Percentiles rank a stretch among this genome's conserved stretches.
phyloP scores from a whole-genome alignment of 2,888 invertebrate species.

The Cataglyphis altisquamis region DNA sequence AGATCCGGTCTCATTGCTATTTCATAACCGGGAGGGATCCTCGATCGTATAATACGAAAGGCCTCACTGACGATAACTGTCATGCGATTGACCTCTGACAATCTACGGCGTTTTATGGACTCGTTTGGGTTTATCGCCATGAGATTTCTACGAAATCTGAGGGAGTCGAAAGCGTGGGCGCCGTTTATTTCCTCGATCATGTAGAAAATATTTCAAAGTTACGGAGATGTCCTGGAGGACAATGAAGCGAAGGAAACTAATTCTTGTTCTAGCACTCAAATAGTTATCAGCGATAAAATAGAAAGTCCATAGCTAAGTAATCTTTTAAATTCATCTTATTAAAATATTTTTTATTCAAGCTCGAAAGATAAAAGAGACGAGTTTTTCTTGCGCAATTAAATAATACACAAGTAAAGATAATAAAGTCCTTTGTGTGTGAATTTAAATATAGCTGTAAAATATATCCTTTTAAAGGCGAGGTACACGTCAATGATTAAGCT shows the following conservation, averaged over 20 bases:
- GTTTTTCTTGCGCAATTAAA: not conserved
- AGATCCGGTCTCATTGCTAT: slow-evolving; percentile 61
- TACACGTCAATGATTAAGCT: slow-evolving; percentile 40
- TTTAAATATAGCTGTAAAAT: slow-evolving; percentile 13
- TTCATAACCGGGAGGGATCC: slow-evolving; percentile 69
- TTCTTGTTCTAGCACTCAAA: not conserved
- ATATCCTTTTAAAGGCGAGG: slow-evolving; percentile 17
- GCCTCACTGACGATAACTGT: slow-evolving; percentile 37
- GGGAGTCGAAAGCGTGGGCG: slow-evolving; percentile 33
- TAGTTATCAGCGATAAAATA: not conserved
- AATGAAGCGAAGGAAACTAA: not conserved
- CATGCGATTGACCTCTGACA: slow-evolving; percentile 51
- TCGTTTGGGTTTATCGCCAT: slow-evolving; percentile 36
- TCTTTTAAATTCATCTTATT: slow-evolving; percentile 4
- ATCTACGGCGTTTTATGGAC: slow-evolving; percentile 36
- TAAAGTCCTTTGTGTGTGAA: slow-evolving; percentile 8
- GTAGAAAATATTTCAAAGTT: slow-evolving; percentile 11
- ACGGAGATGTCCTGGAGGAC: not conserved
- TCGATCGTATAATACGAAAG: slow-evolving; percentile 50
- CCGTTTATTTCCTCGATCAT: slow-evolving; percentile 27
- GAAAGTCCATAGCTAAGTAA: not conserved
- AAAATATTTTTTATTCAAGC: not conserved
- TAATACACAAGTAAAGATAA: not conserved
- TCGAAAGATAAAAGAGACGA: not conserved
- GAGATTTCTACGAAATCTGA: slow-evolving; percentile 14